Evolutionary conservation across 2,888 invertebrate genomes (phyloP).

Genomic region (Lacanobia wlatinum): DNA sequence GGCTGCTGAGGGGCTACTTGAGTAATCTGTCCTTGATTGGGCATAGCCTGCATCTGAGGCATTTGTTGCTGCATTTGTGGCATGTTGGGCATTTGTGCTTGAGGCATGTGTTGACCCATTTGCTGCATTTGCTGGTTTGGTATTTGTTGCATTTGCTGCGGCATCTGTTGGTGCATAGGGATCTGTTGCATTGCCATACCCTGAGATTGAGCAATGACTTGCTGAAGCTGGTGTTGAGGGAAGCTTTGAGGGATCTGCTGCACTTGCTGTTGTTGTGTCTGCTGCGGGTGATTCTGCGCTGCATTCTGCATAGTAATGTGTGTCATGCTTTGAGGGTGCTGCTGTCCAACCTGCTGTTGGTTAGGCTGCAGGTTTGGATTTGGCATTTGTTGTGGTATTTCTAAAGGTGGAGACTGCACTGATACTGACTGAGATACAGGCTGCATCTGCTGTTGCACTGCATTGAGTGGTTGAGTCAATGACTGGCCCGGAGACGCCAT

Average conservation of each 20-base stretch:
- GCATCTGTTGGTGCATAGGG: constrained; percentile 89
- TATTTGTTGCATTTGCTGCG: constrained; percentile 90
- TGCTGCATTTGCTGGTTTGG: constrained; percentile 90
- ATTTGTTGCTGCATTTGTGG: constrained; percentile 89
- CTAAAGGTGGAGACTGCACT: constrained; percentile 89
- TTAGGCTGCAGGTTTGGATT: constrained; percentile 84
- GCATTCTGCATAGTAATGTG: constrained; percentile 88
- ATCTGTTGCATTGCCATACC: constrained; percentile 89
- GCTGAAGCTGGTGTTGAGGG: constrained; percentile 89
- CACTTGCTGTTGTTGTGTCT: constrained; percentile 86
- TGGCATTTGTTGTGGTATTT: constrained; percentile 89
- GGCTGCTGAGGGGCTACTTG: constrained; percentile 88
- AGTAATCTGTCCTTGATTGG: constrained; percentile 86
- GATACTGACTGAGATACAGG: constrained; percentile 86
- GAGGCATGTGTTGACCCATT: constrained; percentile 87
- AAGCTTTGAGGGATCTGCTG: constrained; percentile 90
- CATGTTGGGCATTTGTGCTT: constrained; percentile 87
- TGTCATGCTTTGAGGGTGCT: constrained; percentile 89
- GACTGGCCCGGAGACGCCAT: constrained; percentile 90
- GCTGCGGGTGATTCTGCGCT: constrained; percentile 81
- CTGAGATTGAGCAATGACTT: constrained; percentile 88
- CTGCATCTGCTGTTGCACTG: constrained; percentile 85
- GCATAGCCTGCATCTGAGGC: constrained; percentile 88
- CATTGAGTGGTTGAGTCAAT: constrained; percentile 86
- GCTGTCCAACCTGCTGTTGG: constrained; percentile 87